Base-by-base conservation (phyloP, 2,888 invertebrate species). In the Dasysyrphus tricinctus region DNA sequence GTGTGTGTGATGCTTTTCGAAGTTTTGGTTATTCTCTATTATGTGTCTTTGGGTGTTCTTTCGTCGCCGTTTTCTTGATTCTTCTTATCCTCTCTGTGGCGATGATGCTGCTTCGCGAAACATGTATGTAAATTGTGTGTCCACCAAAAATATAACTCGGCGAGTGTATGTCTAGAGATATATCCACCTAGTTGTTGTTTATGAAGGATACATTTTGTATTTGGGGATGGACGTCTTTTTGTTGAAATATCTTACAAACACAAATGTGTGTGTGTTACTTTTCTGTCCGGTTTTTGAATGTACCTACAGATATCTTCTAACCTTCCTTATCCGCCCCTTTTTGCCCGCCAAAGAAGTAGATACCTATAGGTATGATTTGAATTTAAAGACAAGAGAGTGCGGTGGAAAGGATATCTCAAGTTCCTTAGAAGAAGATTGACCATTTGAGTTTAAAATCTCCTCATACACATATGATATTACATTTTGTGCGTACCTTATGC, bases 101-200 rank as follows among this genome's bases (percentile, higher is more conserved):
- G 47, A 61, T 85, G 5, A 14, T 63, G 19, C 59, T 12, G 19
- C 59, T 12, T 29, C 85, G 85, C 81, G 85, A 85, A 65, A 73
- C 61, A 76, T 84, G 76, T 86, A 86, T 86, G 86, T 86, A 86
- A 86, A 86, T 86, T 86, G 75, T 79, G 57, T 82, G 72, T 72
- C 85, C 85, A 74, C 69, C 69, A 47, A 81, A 77, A 74, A 56
- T 65, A 47, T 34, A 65, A 67, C 16, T 67, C 39, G 54, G 14
- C n/a, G n/a, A n/a, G n/a, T n/a, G 29, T 54, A 54, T 14, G 29
- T 54, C 14, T 54, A 51, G 16, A 24, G 12, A 5, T n/a, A 14
- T 14, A n/a, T n/a, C n/a, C n/a, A 24, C 39, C 39, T 56, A 34
- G 9, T 34, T 29, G 14, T 65, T 54, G 49, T 67, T 67, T 47